Conservation (phyloP, 2,797 vertebrate species). For the Poecilia velifera region DNA sequence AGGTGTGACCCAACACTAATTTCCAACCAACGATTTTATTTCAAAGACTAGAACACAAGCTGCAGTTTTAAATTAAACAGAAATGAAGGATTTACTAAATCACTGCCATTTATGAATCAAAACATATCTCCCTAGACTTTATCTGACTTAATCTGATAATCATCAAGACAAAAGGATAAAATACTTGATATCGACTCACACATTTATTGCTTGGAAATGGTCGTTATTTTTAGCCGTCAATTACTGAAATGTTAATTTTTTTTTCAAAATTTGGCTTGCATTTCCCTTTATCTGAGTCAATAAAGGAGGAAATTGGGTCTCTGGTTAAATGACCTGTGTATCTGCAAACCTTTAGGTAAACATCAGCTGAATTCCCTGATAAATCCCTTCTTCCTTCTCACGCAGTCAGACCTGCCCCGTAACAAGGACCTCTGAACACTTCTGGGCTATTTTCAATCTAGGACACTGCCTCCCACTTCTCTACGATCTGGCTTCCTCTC, state of each 20-base stretch:
- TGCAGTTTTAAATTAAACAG: neutral
- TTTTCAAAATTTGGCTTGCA: neutral
- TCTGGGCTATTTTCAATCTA: conserved; percentile 76
- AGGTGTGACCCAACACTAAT: neutral
- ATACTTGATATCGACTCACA: neutral
- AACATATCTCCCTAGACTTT: neutral
- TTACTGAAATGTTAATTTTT: neutral
- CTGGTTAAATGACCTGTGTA: neutral
- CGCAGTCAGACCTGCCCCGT: conserved; percentile 59
- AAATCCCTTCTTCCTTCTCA: conserved; percentile 15
- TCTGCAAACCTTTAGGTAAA: neutral
- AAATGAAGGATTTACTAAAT: neutral
- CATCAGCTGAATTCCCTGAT: conserved; percentile 21
- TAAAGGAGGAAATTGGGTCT: neutral
- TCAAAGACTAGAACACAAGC: neutral
- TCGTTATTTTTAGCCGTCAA: neutral
- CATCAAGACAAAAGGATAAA: neutral
- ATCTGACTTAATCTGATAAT: neutral
- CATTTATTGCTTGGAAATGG: neutral
- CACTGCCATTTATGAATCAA: neutral
- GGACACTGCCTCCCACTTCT: conserved; percentile 66
- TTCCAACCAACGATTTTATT: neutral
- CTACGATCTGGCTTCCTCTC: conserved; percentile 31
- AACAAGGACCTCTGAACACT: conserved; percentile 51
- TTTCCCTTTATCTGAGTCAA: neutral